Conservation (phyloP, 2,797 vertebrate species). For the Enteromius afrohamiltoni region DNA sequence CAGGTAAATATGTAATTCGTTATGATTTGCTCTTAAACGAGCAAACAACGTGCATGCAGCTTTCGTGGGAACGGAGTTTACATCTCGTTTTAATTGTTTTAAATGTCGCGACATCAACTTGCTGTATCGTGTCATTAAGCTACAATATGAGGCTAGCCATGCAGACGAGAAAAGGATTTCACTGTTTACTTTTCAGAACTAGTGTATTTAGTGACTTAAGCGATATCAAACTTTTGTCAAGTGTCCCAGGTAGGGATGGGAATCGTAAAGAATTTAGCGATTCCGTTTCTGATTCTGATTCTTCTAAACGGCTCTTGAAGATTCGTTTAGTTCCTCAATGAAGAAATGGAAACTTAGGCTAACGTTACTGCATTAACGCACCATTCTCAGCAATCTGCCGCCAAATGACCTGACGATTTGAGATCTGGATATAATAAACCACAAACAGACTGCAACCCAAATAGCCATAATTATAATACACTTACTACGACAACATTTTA, state of each 20-base stretch:
- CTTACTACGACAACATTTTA: background rate
- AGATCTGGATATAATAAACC: background rate
- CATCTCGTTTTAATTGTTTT: background rate
- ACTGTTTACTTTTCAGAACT: background rate
- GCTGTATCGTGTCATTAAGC: background rate
- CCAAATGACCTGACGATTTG: background rate
- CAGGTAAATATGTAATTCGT: slow-evolving; percentile 23
- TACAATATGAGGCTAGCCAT: background rate
- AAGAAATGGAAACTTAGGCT: background rate
- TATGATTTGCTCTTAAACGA: background rate
- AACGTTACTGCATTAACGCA: too few relatives aligned
- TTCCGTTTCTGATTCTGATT: slow-evolving; percentile 4
- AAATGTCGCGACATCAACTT: background rate
- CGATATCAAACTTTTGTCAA: slow-evolving; percentile 25
- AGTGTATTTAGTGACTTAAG: background rate
- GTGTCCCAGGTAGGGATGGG: slow-evolving; percentile 29
- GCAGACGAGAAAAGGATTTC: background rate
- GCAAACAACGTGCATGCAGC: background rate
- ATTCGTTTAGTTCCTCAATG: background rate
- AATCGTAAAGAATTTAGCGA: background rate
- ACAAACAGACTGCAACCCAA: too few relatives aligned
- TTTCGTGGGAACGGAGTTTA: background rate
- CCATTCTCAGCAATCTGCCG: background rate
- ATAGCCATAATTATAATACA: background rate
- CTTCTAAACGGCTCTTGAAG: background rate